Base-by-base conservation (phyloP, 2,797 vertebrate species). In the Lindbergichthys nudifrons region DNA sequence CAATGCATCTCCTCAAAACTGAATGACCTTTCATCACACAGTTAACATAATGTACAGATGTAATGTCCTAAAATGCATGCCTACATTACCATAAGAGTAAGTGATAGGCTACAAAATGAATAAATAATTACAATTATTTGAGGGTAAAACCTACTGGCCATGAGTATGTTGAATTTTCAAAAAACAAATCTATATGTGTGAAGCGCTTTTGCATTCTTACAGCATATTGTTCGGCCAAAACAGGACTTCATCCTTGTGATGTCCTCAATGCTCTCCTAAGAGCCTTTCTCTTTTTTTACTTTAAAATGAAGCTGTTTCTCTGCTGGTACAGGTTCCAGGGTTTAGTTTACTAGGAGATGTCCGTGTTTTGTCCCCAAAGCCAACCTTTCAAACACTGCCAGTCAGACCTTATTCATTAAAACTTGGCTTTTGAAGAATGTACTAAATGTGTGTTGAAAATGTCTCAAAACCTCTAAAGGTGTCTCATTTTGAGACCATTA, bases 401-500 rank as follows among this genome's bases (percentile, higher is more conserved):
- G 39, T 56, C 70, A 66, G 50, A 74, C 75, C 70, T 80, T 76
- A 70, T 68, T 77, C 47, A 73, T 73, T 75, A 65, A 70, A 81
- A 62, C 46, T 19, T 48, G 67, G 63, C 67, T 76, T 76, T 67
- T 47, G 50, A 36, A 64, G 63, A 81, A 80, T 73, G 78, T 80
- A 65, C 62, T 87, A 70, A 79, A 79, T 82, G 77, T 79, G 69
- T 60, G 39, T 77, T 83, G 77, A 86, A 75, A 76, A 56, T 70
- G 59, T 51, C 87, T 65, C 63, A 69, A 83, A 89, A 79, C 65
- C 51, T 80, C 70, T 10, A 68, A 83, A 92, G 87, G 83, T 88
- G 85, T 92, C 82, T 86, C 73, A 79, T 86, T 87, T 39, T 30
- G 57, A 68, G 73, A 82, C 79, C 52, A 78, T 79, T 82, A 75